phyloP scores from a whole-genome alignment of 2,888 invertebrate species.

The Lycia hirtaria region DNA sequence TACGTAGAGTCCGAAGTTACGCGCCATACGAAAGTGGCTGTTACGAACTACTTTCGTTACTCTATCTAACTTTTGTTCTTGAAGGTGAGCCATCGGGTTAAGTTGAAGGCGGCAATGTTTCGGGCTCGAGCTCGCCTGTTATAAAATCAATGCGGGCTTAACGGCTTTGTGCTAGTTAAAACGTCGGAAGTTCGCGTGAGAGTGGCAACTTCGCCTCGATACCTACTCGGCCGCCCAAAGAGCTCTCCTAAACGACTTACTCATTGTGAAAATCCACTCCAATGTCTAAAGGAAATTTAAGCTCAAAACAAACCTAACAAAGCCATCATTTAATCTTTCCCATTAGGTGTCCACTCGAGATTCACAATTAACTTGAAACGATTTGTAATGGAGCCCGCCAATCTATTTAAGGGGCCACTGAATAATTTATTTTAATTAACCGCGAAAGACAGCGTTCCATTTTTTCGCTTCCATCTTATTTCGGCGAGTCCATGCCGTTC shows the following conservation, averaged over 20 bases:
- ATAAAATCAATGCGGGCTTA: conserved; percentile 71
- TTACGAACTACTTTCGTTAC: conserved; percentile 46
- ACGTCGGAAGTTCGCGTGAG: conserved; percentile 60
- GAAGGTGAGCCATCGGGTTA: conserved; percentile 55
- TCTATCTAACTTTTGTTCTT: conserved; percentile 67
- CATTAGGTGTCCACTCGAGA: conserved; percentile 54
- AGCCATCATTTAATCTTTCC: conserved; percentile 52
- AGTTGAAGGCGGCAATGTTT: conserved; percentile 50
- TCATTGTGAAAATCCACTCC: conserved; percentile 41
- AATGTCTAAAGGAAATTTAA: conserved; percentile 32
- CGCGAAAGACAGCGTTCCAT: conserved; percentile 69
- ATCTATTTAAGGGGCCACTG: conserved; percentile 70
- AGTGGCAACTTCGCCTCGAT: conserved; percentile 46
- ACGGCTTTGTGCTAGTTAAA: conserved; percentile 68
- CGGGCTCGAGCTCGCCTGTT: conserved; percentile 54
- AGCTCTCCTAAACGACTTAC: conserved; percentile 50
- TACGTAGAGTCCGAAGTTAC: conserved; percentile 43
- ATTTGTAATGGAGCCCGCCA: conserved; percentile 69
- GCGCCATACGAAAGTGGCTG: conserved; percentile 56
- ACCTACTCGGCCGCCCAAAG: conserved; percentile 42
- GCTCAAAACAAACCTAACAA: conserved; percentile 39
- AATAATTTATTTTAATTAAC: conserved; percentile 81
- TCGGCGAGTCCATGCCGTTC: conserved; percentile 65
- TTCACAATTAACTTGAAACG: conserved; percentile 61
- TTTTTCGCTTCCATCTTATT: conserved; percentile 75